These are phyloP conservation scores for Cydia pomonella DNA, from an alignment of 1,140 invertebrate species.

Conservation along the genomic window DNA sequence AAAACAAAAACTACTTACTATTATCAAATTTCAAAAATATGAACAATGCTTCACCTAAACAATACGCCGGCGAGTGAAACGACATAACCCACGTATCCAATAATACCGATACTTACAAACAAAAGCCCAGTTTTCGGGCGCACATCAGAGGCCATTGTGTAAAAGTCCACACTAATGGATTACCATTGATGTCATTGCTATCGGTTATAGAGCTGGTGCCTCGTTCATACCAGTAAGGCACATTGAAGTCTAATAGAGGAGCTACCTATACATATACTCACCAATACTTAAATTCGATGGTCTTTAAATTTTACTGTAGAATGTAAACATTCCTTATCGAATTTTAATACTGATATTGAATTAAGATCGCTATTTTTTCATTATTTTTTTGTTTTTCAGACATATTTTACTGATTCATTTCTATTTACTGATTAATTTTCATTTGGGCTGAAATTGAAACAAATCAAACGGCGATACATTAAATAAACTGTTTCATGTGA, in stretches of 20 bases:
- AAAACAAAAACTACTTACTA: not conserved
- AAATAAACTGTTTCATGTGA: too few species aligned
- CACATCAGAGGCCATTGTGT: conserved; percentile 56
- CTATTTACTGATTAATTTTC: too few species aligned
- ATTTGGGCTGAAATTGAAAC: too few species aligned
- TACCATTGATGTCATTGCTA: conserved; percentile 52
- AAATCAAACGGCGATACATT: too few species aligned
- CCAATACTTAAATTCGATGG: too few species aligned
- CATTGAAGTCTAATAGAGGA: not conserved
- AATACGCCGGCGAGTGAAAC: conserved; percentile 17
- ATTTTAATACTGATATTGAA: too few species aligned
- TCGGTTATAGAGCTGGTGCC: not conserved
- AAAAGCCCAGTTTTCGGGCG: conserved; percentile 47
- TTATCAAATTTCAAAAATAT: not conserved
- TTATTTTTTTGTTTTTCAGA: too few species aligned
- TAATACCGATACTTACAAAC: conserved; percentile 48
- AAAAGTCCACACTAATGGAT: conserved; percentile 73
- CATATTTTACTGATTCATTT: too few species aligned
- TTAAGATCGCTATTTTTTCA: too few species aligned
- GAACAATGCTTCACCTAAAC: conserved; percentile 17
- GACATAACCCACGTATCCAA: conserved; percentile 25
- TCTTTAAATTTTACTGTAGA: too few species aligned
- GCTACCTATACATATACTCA: too few species aligned
- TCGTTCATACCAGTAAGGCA: conserved; percentile 40
- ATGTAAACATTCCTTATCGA: too few species aligned